Conservation (phyloP, 64 coral and sea anemone genomes). For the Anthopleura sola region DNA sequence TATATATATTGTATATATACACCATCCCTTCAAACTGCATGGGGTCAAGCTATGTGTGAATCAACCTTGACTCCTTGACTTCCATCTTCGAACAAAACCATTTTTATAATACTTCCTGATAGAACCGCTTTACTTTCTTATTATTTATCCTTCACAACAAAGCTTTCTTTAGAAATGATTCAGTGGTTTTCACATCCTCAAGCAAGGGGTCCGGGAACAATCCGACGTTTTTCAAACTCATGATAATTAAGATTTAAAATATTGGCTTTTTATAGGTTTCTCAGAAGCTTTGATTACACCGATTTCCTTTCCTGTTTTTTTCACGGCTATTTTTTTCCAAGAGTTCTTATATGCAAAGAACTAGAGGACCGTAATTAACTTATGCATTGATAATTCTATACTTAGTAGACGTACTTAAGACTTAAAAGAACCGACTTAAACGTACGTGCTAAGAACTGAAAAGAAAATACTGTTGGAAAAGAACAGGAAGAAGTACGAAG, state of each 20-base stretch:
- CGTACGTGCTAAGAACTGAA: too few species aligned
- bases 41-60: not conserved
- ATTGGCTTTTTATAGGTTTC: not conserved
- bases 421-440: not conserved
- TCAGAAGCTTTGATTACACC: not conserved
- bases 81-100: not conserved
- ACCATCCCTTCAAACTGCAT: not conserved
- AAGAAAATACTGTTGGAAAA: not conserved
- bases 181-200: not conserved
- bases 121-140: not conserved
- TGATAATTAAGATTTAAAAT: not conserved
- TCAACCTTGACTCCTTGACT: not conserved
- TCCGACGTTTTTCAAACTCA: not conserved
- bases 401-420: not conserved
- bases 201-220: not conserved
- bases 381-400: not conserved
- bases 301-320: constrained; percentile 1
- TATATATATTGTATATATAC: too few species aligned
- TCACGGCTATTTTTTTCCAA: not conserved
- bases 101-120: not conserved
- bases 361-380: not conserved
- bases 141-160: not conserved
- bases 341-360: not conserved
- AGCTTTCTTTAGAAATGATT: not conserved
- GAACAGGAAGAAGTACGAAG: too few species aligned